Conservation (phyloP, 2,888 invertebrate species). For the Odontomyia ornata region DNA sequence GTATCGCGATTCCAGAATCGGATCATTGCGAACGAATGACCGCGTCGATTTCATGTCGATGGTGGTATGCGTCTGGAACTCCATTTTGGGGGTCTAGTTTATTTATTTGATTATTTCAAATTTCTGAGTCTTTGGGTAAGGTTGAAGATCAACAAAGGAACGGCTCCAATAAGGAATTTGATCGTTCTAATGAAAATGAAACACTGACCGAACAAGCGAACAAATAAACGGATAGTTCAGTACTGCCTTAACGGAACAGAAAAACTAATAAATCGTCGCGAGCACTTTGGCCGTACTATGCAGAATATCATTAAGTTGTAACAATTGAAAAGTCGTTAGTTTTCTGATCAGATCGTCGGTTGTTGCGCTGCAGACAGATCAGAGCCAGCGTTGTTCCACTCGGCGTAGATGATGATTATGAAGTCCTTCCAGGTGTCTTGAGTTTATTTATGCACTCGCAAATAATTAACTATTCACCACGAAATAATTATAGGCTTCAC, state of each 20-base stretch:
- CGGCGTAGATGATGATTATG: neutral
- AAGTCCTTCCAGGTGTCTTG: neutral
- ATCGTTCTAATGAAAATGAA: no score
- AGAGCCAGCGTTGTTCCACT: neutral
- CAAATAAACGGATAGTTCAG: neutral
- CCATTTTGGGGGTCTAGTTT: conserved; percentile 37
- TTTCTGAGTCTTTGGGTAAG: neutral
- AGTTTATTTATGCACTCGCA: conserved; percentile 6
- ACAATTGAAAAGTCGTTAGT: conserved; percentile 23
- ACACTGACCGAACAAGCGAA: neutral
- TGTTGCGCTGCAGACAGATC: neutral
- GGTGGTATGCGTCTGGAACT: conserved; percentile 31
- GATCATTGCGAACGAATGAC: conserved; percentile 56
- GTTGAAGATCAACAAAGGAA: neutral
- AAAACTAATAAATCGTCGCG: neutral
- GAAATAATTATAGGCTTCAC: conserved; percentile 27
- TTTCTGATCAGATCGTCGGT: neutral
- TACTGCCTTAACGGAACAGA: neutral
- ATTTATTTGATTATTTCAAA: no score
- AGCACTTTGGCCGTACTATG: neutral
- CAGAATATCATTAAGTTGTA: neutral
- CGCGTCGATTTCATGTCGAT: conserved; percentile 54
- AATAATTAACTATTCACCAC: conserved; percentile 23
- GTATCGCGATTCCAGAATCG: conserved; percentile 59
- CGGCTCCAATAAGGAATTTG: neutral